Base-by-base conservation (phyloP, 2,797 vertebrate species). In the Coreius guichenoti region DNA sequence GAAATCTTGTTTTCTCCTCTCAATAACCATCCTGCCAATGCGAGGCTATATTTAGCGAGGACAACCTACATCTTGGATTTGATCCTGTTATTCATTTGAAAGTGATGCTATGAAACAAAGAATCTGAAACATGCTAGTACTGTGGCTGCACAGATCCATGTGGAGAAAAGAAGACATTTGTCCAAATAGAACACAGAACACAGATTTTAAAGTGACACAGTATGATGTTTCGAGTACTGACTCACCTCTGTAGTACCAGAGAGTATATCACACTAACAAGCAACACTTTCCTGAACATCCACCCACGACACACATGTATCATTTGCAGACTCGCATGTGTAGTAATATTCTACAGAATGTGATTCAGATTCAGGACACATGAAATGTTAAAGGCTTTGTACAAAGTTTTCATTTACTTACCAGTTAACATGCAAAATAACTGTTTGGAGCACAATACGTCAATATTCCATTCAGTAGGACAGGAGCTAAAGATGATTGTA, bases 51-150 rank as follows among this genome's bases (percentile, higher is more conserved):
- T 91, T 87, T 88, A 89, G 87, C 65, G 31, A 83, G 63, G 78
- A 90, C 87, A 90, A 86, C 87, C 90, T 88, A 90, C 87, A 89
- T 91, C 78, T 90, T 89, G 87, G 85, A 89, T 87, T 86, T 85
- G 85, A 91, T 87, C 87, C 87, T 86, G 83, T 88, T 89, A 89
- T 91, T 90, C 86, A 81, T 84, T 72, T 87, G 65, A 88, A 87
- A 74, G 80, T 65, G 54, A 85, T 86, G 80, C 80, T 86, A 87
- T 70, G 69, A 54, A 84, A 87, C 80, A 86, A 82, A 87, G 54
- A 39, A 79, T 43, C 56, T 67, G 79, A 83, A 84, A 70, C 51
- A 85, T 78, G 45, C 63, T 61, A 72, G 51, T 33, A 63, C 81
- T 61, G 80, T 81, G 61, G 43, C 51, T 45, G 47, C 72, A 87